Conservation (phyloP, 2,888 invertebrate genomes). For the Nasonia oneida region DNA sequence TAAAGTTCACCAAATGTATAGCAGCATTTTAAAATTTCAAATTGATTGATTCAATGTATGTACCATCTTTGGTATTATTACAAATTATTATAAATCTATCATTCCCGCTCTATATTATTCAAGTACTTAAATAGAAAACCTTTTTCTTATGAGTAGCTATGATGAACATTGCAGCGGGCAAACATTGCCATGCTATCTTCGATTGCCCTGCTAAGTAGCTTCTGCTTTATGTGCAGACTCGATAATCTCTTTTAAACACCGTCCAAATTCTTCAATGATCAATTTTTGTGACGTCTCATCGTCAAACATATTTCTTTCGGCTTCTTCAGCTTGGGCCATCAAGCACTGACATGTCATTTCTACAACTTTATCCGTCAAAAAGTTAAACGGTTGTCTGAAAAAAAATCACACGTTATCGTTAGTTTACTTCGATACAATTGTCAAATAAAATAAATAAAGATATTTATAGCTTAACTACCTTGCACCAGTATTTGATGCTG, state of each 20-base stretch:
- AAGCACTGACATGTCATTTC: conserved; percentile 98
- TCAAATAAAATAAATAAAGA: conserved; percentile 15
- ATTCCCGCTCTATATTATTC: conserved; percentile 39
- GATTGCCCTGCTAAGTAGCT: conserved; percentile 74
- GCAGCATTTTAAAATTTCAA: conserved; percentile 47
- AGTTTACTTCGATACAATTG: conserved; percentile 17
- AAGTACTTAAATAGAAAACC: conserved; percentile 53
- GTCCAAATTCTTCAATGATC: conserved; percentile 96
- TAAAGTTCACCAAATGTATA: conserved; percentile 52
- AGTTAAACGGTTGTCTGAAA: conserved; percentile 90
- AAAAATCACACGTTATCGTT: conserved; percentile 22
- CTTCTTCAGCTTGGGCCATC: conserved; percentile 94
- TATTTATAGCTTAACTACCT: conserved; percentile 69
- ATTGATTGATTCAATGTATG: conserved; percentile 57
- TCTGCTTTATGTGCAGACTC: conserved; percentile 83
- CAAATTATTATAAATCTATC: conserved; percentile 50
- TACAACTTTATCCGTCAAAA: conserved; percentile 96
- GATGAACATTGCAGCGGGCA: conserved; percentile 57
- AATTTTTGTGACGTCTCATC: conserved; percentile 84
- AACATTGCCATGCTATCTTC: conserved; percentile 27
- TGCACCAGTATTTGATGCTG: conserved; percentile 75
- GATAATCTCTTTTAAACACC: conserved; percentile 96
- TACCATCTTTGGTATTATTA: conserved; percentile 62
- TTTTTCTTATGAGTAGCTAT: conserved; percentile 36
- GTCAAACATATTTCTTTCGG: conserved; percentile 84